phyloP scores from a whole-genome alignment of 2,888 invertebrate genomes.

The Dugesia japonica region DNA sequence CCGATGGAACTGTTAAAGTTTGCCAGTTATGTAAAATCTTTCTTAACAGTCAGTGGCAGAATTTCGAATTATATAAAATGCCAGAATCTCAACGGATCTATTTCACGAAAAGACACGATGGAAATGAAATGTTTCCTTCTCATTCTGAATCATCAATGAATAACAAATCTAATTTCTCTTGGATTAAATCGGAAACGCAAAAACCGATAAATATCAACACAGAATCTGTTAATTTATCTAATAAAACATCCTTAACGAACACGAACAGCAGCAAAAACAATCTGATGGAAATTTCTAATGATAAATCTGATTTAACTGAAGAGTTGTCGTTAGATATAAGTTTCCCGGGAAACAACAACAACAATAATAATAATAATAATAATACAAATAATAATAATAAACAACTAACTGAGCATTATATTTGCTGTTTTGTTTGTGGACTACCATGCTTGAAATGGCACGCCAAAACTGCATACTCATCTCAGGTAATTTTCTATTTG shows the following conservation, averaged over 20 bases:
- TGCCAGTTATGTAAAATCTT: constrained; percentile 73
- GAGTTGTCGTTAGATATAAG: not conserved
- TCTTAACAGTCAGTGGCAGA: constrained; percentile 75
- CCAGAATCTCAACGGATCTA: constrained; percentile 73
- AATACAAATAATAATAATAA: not conserved
- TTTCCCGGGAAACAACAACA: not conserved
- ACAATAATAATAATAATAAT: not conserved
- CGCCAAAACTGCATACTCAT: constrained; percentile 25
- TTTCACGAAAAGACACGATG: constrained; percentile 76
- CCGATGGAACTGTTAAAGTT: constrained; percentile 54
- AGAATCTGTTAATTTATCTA: constrained; percentile 2
- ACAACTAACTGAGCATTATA: constrained; percentile 24
- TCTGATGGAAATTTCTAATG: not conserved
- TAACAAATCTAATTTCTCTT: not conserved
- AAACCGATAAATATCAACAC: not conserved
- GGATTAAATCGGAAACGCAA: not conserved
- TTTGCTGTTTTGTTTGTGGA: constrained; percentile 24
- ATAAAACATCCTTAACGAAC: not conserved
- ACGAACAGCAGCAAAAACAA: not conserved
- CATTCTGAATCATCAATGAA: constrained; percentile 41
- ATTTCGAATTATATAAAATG: constrained; percentile 66
- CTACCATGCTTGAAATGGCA: constrained; percentile 20
- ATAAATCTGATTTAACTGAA: not conserved
- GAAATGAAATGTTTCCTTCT: constrained; percentile 57
- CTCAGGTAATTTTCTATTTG: constrained; percentile 4